Base-by-base conservation (phyloP, 2,888 invertebrate genomes). In the Pyrochroa serraticornis region DNA sequence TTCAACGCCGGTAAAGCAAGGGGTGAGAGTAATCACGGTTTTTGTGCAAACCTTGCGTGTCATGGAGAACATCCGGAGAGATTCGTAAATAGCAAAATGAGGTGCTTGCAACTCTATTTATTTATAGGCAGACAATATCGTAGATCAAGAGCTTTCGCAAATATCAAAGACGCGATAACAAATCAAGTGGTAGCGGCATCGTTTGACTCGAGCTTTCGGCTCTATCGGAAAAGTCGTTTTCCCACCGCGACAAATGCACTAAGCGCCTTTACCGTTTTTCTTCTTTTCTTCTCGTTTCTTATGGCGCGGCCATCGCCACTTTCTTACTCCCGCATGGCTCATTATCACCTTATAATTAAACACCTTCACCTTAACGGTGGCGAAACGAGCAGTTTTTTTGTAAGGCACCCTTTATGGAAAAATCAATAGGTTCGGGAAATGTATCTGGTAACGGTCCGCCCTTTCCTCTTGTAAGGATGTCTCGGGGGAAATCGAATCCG, bases 271-370 rank as follows among this genome's bases (percentile, higher is more conserved):
- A 32, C 34, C 8, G 35, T 10, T 50, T 43, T 39, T 38, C 8
- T 51, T 38, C 10, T 14, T 35, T 35, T 35, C 55, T 14, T 34
- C 32, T 48, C 12, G 30, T 12, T 22, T 14, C 34, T 30, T n/a
- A 10, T 57, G 33, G 14, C 9, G 22, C 22, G 22, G 22, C 22
- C 22, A 22, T 22, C 22, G 22, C 2, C 22, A 5, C 22, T 2
- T 5, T 22, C 3, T 5, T 5, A 5, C n/a, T 50, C 62, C 62
- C 62, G 48, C 55, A 60, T 38, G 63, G 34, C 49, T 60, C 58
- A 63, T 63, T 63, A 63, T 57, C 63, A 63, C 63, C 63, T 59
- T 48, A 60, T 60, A 63, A 63, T 63, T 63, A 63, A 63, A 60
- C 63, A 60, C 60, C 57, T 56, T 54, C 36, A 50, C 46, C 37